Base-by-base conservation (phyloP, 1,140 invertebrate genomes). In the Phocides pigmalion region DNA sequence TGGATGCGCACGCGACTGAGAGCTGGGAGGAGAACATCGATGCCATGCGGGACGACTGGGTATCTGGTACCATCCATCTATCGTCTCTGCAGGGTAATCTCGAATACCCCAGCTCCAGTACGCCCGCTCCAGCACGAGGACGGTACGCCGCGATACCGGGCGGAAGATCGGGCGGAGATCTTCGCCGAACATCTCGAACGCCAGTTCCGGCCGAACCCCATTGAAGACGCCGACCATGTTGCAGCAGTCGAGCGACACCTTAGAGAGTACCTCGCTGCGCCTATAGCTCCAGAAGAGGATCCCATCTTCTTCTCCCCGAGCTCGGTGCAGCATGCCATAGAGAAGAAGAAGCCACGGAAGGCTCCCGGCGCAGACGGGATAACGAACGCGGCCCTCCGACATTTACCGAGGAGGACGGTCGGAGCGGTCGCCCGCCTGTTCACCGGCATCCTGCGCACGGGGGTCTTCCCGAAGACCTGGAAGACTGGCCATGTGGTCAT, bases 401-500 rank as follows among this genome's bases (percentile, higher is more conserved):
- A 25, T 3, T 3, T 20, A 12, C 46, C 46, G 3, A 47, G 19
- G 22, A 50, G 20, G n/a, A 25, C 47, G 3, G 14, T 50, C 0
- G 47, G 22, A 15, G 22, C 47, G 0, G 9, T 14, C 17, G 54
- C 25, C 15, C 64, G 59, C 3, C 19, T 68, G 0, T 66, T 19
- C 12, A 71, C 68, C 19, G 62, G 64, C 5, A 66, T 66, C 6
- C 16, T 70, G 6, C 54, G 66, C 8, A 62, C 64, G n/a, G 61
- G 59, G 0, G 32, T 68, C 17, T 86, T 83, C 50, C 81, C 83
- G 0, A 5, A 22, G 0, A 15, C 8, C 0, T 89, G 80, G 85
- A 87, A 88, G 44, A 19, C 51, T 0, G 79, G 76, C 0, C 51
- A 49, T 4, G 64, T 84, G 1, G 68, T 72, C 0, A 66, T 74